Base-by-base conservation (phyloP, 2,888 invertebrate genomes). In the Eupeodes luniger region DNA sequence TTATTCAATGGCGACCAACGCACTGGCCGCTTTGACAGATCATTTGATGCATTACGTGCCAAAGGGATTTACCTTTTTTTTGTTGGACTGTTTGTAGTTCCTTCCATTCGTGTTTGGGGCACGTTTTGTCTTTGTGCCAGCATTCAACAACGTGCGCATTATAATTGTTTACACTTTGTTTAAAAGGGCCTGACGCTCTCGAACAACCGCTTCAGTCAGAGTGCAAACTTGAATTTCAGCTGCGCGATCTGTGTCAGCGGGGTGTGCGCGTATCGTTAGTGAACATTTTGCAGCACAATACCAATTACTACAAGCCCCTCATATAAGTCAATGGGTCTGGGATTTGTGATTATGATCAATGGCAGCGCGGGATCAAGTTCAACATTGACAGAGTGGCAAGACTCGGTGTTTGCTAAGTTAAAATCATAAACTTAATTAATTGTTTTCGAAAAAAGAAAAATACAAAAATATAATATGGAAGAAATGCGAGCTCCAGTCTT, bases 41-140 rank as follows among this genome's bases (percentile, higher is more conserved):
- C 81, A 27, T 70, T 84, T 88, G 88, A 88, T 88, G 88, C 75
- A 88, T 88, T 81, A 88, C 85, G 88, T 88, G 85, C 88, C 88
- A 85, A 88, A 84, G 88, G 88, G 81, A 84, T 77, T 78, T 78
- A 70, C 84, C 67, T 85, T 74, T 62, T 81, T 80, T 84, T 74
- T 62, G 76, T 80, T 84, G 12, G 27, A 59, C 53, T 40, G 51
- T 6, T 4, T 5, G 6, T 27, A 14, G 47, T 72, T 27, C 55
- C 76, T 72, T 27, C 55, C 76, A 66, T 55, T 64, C 53, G 59
- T 12, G 47, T 27, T 53, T 62, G 53, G 51, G 62, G 76, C 76
- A 62, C 78, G 75, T 82, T 82, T 86, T 79, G 86, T 86, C 78
- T 86, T 75, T 82, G 78, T 80, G 80, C 79, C 75, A 62, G 75